Evolutionary conservation across 2,113 vertebrate genomes (phyloP).

Genomic region (Petroica traversi): DNA sequence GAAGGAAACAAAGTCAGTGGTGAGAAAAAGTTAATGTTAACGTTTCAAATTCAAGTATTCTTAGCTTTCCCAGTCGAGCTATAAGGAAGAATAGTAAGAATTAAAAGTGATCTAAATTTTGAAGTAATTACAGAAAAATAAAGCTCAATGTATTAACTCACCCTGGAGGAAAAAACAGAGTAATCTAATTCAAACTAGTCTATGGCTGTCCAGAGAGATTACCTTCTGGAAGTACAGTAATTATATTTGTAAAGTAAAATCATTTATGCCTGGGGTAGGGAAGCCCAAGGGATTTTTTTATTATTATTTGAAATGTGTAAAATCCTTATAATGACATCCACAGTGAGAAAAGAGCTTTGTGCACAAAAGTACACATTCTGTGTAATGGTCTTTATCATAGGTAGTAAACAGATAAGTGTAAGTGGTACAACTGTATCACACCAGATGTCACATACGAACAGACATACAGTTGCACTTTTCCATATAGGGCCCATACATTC

Average conservation of each 20-base stretch:
- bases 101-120: slow-evolving; percentile 7
- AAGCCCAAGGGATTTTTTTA: not conserved
- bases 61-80: not conserved
- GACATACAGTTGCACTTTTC: not conserved
- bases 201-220: slow-evolving; percentile 50
- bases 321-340: not conserved
- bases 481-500: not conserved
- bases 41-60: not conserved
- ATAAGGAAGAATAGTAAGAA: not conserved
- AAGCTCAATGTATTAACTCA: not conserved
- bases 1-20: not conserved
- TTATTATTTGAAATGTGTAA: not conserved
- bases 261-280: not conserved
- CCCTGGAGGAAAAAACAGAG: slow-evolving; percentile 8
- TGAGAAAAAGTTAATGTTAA: not conserved
- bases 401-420: not conserved
- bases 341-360: not conserved
- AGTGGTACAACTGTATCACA: not conserved
- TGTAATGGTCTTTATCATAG: not conserved
- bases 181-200: slow-evolving; percentile 43
- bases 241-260: slow-evolving; percentile 50
- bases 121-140: slow-evolving; percentile 51
- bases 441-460: not conserved
- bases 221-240: slow-evolving; percentile 46
- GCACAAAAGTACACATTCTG: not conserved